phyloP scores from a whole-genome alignment of 2,888 invertebrate genomes.

The Autographa pulchrina region DNA sequence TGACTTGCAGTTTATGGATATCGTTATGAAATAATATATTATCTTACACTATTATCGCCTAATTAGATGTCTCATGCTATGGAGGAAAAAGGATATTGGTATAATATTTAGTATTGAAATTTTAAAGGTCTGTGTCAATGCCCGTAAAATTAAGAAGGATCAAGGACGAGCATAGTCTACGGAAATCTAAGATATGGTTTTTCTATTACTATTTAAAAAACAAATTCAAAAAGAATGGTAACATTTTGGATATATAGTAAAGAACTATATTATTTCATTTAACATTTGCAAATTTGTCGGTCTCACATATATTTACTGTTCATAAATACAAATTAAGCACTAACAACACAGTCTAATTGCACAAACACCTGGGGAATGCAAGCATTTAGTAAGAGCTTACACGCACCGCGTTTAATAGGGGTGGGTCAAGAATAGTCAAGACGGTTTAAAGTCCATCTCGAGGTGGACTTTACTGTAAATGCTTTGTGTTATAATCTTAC shows the following conservation, averaged over 20 bases:
- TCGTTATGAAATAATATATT: neutral
- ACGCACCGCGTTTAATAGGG: too few species aligned
- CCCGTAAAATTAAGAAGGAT: neutral
- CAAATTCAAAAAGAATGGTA: too few species aligned
- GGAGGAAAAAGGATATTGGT: neutral
- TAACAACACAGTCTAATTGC: neutral
- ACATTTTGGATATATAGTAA: too few species aligned
- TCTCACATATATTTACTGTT: too few species aligned
- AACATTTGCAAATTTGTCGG: too few species aligned
- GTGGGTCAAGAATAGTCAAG: too few species aligned
- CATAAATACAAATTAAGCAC: neutral
- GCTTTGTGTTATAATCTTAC: too few species aligned
- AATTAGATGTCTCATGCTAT: constrained; percentile 2
- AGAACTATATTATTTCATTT: too few species aligned
- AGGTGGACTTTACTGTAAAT: neutral
- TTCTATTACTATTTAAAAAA: too few species aligned
- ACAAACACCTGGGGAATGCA: neutral
- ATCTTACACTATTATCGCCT: neutral
- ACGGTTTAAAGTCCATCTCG: neutral
- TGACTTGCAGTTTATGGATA: neutral
- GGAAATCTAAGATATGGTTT: neutral
- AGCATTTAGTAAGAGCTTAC: neutral
- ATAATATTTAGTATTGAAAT: neutral
- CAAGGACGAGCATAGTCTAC: neutral
- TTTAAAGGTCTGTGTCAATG: neutral